Evolutionary conservation across 35 echinoderm and acorn worm genomes (phyloP).

Genomic region (Apostichopus japonicus): DNA sequence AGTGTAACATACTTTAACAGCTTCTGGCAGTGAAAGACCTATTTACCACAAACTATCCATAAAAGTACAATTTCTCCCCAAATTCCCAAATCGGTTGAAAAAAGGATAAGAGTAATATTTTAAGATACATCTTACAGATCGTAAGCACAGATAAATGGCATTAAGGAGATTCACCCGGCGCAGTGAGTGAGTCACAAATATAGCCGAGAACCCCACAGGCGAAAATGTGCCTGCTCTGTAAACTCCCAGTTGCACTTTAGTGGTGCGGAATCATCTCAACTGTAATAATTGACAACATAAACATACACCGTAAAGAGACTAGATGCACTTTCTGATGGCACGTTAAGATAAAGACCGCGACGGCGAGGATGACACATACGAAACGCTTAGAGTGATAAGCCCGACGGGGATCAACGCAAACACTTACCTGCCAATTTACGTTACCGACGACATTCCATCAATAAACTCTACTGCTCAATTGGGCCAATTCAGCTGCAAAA

Average conservation of each 20-base stretch:
- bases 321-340: slow-evolving; percentile 41
- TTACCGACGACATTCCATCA: slow-evolving; percentile 20
- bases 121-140: not conserved
- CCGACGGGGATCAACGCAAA: slow-evolving; percentile 17
- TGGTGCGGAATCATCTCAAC: slow-evolving; percentile 20
- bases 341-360: not conserved
- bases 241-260: slow-evolving; percentile 14
- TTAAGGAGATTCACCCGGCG: slow-evolving; percentile 33
- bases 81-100: not conserved
- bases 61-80: slow-evolving; percentile 10
- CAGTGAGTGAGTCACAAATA: not conserved
- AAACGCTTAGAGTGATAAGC: slow-evolving; percentile 14
- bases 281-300: slow-evolving; percentile 55
- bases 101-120: not conserved
- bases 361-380: slow-evolving; percentile 19
- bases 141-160: slow-evolving; percentile 21
- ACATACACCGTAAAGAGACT: slow-evolving; percentile 29
- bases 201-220: not conserved
- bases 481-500: slow-evolving; percentile 50
- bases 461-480: slow-evolving; percentile 34
- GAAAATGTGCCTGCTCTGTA: slow-evolving; percentile 23
- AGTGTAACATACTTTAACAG: not conserved
- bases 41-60: not conserved
- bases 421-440: slow-evolving; percentile 50
- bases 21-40: slow-evolving; percentile 1